These are phyloP conservation scores for Oncorhynchus mykiss DNA, from an alignment of 2,113 vertebrate genomes.

Conservation along the genomic window DNA sequence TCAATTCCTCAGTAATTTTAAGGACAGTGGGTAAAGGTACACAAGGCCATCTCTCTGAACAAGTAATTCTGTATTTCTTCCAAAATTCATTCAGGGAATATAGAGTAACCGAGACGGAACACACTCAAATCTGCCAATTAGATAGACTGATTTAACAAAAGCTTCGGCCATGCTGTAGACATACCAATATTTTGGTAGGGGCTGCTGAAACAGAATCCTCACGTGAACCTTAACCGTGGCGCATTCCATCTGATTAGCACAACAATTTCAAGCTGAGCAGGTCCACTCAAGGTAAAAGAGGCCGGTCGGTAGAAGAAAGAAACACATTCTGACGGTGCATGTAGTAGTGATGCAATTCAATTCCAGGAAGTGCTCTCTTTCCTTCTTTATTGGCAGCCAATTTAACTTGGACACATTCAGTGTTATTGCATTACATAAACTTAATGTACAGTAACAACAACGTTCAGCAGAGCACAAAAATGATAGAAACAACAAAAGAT, in stretches of 20 bases:
- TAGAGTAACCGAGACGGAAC: background rate
- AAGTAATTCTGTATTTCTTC: background rate
- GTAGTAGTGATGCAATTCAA: slow-evolving; percentile 21
- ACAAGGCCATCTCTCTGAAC: slow-evolving; percentile 23
- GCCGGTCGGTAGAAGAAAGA: background rate
- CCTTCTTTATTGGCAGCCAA: background rate
- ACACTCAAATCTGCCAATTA: background rate
- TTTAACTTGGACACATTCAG: background rate
- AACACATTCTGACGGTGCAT: slow-evolving; percentile 20
- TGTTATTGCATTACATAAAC: background rate
- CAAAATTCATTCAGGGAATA: background rate
- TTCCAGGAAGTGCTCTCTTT: background rate
- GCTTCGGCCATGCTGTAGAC: slow-evolving; percentile 5
- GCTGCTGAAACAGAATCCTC: slow-evolving; percentile 48
- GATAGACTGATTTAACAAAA: background rate
- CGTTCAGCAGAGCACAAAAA: too few species aligned
- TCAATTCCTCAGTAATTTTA: background rate
- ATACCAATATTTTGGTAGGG: slow-evolving; percentile 27
- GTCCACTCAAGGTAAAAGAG: slow-evolving; percentile 27
- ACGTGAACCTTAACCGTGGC: slow-evolving; percentile 67
- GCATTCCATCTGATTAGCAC: slow-evolving; percentile 66
- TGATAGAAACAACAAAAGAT: too few species aligned
- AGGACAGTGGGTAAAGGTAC: background rate
- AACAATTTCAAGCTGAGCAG: slow-evolving; percentile 52
- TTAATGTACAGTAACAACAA: background rate